These are phyloP conservation scores for Laterallus jamaicensis DNA, from an alignment of 2,113 vertebrate species.

Conservation along the genomic window DNA sequence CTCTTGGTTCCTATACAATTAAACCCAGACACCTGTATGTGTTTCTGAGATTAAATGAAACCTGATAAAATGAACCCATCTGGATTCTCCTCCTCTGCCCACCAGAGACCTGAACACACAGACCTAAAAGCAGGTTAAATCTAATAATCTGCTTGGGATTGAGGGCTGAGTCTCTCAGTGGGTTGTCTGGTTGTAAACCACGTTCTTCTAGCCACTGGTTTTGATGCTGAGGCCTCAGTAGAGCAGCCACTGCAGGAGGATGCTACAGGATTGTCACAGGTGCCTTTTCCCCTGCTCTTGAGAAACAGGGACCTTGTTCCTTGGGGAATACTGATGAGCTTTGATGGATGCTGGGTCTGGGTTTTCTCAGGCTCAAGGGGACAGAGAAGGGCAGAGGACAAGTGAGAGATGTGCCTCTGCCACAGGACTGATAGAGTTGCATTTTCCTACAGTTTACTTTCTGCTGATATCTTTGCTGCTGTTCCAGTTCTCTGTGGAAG, in stretches of 20 bases:
- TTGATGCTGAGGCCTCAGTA: background rate
- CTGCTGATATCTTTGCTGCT: background rate
- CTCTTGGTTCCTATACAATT: background rate
- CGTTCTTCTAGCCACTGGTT: background rate
- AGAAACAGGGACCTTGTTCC: background rate
- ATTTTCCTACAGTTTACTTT: background rate
- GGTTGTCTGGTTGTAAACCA: background rate
- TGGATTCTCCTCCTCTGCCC: background rate
- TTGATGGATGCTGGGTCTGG: background rate
- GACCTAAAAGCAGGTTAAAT: background rate
- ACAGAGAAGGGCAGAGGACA: background rate
- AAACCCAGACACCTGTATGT: background rate
- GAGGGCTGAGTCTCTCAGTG: background rate
- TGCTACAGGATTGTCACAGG: background rate
- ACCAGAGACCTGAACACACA: background rate
- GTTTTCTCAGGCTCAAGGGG: background rate
- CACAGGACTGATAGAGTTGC: accelerated
- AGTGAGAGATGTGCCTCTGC: background rate
- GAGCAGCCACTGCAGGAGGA: background rate
- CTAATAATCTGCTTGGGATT: background rate
- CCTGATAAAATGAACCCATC: background rate
- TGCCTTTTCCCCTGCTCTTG: background rate
- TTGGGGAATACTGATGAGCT: background rate
- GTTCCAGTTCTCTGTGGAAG: background rate
- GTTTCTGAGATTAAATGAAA: background rate